These are phyloP conservation scores for Sitophilus oryzae DNA, from an alignment of 1,140 invertebrate genomes.

Conservation along the genomic window DNA sequence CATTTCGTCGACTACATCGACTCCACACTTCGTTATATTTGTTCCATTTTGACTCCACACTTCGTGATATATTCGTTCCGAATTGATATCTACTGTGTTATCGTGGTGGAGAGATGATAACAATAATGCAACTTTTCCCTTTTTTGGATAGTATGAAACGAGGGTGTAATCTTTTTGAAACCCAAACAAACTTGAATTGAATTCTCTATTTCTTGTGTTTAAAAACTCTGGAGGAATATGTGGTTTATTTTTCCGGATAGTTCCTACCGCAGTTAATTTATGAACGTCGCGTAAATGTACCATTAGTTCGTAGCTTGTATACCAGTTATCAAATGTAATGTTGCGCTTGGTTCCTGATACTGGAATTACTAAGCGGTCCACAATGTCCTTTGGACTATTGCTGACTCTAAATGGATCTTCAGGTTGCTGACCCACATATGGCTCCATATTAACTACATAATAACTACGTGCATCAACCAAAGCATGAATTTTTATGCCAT, in stretches of 20 bases:
- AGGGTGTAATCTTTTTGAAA: slow-evolving; percentile 30
- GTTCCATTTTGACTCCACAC: too few species aligned
- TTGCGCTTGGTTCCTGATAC: slow-evolving; percentile 33
- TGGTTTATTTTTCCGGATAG: slow-evolving; percentile 38
- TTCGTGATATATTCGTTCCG: too few species aligned
- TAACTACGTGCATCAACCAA: slow-evolving; percentile 33
- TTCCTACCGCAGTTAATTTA: slow-evolving; percentile 35
- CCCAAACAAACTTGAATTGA: slow-evolving; percentile 31
- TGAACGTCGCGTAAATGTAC: slow-evolving; percentile 27
- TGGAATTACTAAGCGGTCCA: slow-evolving; percentile 32
- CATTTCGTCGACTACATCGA: too few species aligned
- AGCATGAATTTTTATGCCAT: slow-evolving; percentile 38
- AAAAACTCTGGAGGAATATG: slow-evolving; percentile 37
- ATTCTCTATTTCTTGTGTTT: slow-evolving; percentile 21
- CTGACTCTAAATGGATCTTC: slow-evolving; percentile 25
- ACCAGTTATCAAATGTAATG: slow-evolving; percentile 37
- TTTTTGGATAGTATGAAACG: slow-evolving; percentile 38
- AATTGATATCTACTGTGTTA: too few species aligned
- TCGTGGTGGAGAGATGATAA: too few species aligned
- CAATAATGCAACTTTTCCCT: too few species aligned
- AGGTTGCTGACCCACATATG: slow-evolving; percentile 38
- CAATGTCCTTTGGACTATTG: slow-evolving; percentile 34
- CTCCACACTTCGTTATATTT: too few species aligned
- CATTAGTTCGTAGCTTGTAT: slow-evolving; percentile 28
- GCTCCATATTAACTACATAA: slow-evolving; percentile 35